Percentiles rank a stretch among this genome's conserved stretches.
These are phyloP conservation scores for Bradypodion ventrale DNA, from an alignment of 2,797 vertebrate genomes.

Conservation along the genomic window DNA sequence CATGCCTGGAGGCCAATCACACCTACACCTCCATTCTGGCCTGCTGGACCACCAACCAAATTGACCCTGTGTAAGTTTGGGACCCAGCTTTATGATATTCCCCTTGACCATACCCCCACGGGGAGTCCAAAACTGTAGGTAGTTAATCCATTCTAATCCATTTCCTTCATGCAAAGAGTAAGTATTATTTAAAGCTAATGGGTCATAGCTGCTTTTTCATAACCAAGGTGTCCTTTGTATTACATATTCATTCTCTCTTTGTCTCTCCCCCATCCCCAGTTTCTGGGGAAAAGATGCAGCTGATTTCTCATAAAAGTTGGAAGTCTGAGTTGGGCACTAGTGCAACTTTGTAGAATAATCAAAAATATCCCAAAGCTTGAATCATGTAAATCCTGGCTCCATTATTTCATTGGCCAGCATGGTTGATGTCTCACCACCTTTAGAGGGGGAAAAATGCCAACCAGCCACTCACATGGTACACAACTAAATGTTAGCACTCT, in stretches of 20 bases:
- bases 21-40: no score
- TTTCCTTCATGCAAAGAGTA: not conserved
- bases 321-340: no score
- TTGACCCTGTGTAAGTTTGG: no score
- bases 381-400: not conserved
- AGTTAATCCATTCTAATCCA: not conserved
- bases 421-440: not conserved
- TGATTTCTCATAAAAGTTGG: no score
- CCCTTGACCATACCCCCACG: not conserved
- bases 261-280: no score
- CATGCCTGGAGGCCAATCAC: no score
- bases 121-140: not conserved
- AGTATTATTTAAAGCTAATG: not conserved
- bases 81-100: no score
- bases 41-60: no score
- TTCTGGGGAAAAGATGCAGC: no score
- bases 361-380: not conserved
- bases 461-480: no score
- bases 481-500: not conserved
- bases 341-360: not conserved
- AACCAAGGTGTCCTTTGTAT: not conserved
- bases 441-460: not conserved
- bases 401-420: not conserved
- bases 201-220: not conserved
- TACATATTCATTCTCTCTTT: not conserved